Base-by-base conservation (phyloP, 2,113 vertebrate species). In the Oreochromis aureus region DNA sequence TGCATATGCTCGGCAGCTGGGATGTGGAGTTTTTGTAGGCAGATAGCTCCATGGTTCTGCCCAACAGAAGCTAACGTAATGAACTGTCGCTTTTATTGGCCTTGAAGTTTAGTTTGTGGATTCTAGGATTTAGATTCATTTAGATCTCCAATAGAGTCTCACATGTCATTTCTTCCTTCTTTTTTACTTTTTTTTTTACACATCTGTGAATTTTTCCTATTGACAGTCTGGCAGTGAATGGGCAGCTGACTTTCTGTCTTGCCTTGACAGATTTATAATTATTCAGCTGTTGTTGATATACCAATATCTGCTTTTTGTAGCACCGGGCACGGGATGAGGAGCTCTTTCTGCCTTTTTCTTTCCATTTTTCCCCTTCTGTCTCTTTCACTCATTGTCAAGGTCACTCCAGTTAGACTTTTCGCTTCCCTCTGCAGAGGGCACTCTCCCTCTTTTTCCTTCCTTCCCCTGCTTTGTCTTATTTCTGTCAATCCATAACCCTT, bases 401-500 rank as follows among this genome's bases (percentile, higher is more conserved):
- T 91, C 89, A 85, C 73, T 80, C 69, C 63, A 71, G 59, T 83
- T 69, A 22, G 76, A 80, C 36, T 89, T 81, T 89, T 81, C 30
- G 86, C 73, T 93, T 73, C 80, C 80, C 79, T 91, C 94, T 94
- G 82, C 91, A 95, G 94, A 91, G 92, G 94, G 93, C 93, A 91
- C 91, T 92, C 86, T 92, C 79, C 59, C 89, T 91, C 90, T 91
- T 90, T 87, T 83, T 90, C 69, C 73, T 36, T 53, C 41, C 41
- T 10, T 71, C 27, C 73, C 46, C 61, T 24, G n/a, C 36, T 36
- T 34, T 59, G 24, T 84, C 55, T 81, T 76, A 30, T 82, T 76
- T 56, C 59, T 89, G 30, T 87, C 84, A 89, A 55, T 86, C 69
- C 82, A 63, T 71, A 55, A 81, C 73, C 59, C 7, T 18, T 12